Evolutionary conservation across 2,113 vertebrate species (phyloP).

Genomic region (Leucopsar rothschildi): DNA sequence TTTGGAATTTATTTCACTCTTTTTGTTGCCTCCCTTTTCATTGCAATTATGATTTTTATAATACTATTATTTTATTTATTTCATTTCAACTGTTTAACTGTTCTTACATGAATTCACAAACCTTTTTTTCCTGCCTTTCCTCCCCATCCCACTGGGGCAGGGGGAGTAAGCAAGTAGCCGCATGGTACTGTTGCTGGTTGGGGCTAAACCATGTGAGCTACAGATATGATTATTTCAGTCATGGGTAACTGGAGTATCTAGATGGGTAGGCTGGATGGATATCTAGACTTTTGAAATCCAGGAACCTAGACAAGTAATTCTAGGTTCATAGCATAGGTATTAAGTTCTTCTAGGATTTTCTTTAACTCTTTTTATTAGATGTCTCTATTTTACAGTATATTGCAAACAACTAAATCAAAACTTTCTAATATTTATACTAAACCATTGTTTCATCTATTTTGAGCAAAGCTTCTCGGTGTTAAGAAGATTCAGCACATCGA

Average conservation of each 20-base stretch:
- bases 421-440: constrained; percentile 8
- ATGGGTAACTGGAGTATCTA: not conserved
- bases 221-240: not conserved
- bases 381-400: constrained; percentile 4
- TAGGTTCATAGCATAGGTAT: not conserved
- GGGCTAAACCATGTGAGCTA: not conserved
- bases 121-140: not conserved
- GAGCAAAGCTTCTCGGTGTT: not conserved
- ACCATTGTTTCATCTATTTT: constrained; percentile 1
- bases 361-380: not conserved
- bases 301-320: not conserved
- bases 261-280: not conserved
- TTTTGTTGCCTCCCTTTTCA: not conserved
- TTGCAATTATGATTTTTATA: not conserved
- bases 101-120: not conserved
- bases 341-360: not conserved
- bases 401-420: constrained; percentile 16
- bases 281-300: not conserved
- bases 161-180: not conserved
- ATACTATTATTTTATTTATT: not conserved
- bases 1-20: not conserved
- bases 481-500: constrained; percentile 1
- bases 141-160: not conserved
- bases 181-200: not conserved
- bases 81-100: not conserved